Evolutionary conservation across 2,797 vertebrate species (phyloP).

Genomic region (Gobio occitaniae): DNA sequence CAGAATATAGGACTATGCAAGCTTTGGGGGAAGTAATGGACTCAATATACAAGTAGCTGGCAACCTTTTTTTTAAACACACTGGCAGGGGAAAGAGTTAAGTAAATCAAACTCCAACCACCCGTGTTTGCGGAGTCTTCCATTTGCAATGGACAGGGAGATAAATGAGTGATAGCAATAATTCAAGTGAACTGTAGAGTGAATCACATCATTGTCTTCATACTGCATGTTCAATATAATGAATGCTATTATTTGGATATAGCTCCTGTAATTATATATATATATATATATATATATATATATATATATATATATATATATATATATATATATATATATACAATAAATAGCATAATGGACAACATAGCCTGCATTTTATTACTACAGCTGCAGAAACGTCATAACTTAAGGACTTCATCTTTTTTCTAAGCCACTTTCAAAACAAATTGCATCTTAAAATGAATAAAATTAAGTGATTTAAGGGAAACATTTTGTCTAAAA

Average conservation of each 20-base stretch:
- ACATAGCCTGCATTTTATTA: no score
- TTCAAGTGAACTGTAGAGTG: slow-evolving; percentile 4
- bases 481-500: no score
- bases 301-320: not conserved
- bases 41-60: no score
- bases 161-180: not conserved
- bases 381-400: no score
- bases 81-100: not conserved
- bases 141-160: not conserved
- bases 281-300: no score
- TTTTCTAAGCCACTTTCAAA: no score
- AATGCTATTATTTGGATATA: not conserved
- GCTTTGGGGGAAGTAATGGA: no score
- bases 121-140: slow-evolving; percentile 20
- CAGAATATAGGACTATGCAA: no score
- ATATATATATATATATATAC: not conserved
- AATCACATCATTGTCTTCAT: not conserved
- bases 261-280: not conserved
- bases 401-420: no score
- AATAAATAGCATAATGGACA: not conserved
- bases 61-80: no score
- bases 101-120: slow-evolving; percentile 45
- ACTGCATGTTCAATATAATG: slow-evolving; percentile 4
- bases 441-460: no score
- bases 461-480: no score